These are phyloP conservation scores for Hydrozoanthus tunicans DNA, from an alignment of 64 coral and sea anemone species.

Conservation along the genomic window DNA sequence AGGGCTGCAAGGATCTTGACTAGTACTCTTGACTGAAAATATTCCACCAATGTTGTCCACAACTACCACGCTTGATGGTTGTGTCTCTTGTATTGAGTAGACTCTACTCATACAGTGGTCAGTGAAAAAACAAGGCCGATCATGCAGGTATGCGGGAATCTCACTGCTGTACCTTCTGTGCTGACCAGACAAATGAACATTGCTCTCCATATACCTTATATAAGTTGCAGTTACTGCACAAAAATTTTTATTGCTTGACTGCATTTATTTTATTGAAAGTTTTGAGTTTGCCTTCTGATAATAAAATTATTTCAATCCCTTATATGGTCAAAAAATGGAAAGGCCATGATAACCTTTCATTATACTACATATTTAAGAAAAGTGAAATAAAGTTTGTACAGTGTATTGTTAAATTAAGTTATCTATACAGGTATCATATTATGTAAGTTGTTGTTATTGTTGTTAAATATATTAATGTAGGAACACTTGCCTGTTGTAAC, in stretches of 20 bases:
- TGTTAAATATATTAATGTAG: neutral
- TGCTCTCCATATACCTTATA: constrained; percentile 1
- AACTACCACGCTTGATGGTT: neutral
- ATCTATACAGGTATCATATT: neutral
- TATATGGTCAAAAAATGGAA: no score
- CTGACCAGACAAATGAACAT: neutral
- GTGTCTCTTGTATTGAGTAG: neutral
- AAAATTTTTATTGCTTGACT: no score
- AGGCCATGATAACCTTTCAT: no score
- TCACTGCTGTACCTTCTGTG: neutral
- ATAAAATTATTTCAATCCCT: no score
- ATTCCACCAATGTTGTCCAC: neutral
- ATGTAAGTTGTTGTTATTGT: neutral
- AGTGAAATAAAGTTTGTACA: neutral
- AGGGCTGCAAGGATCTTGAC: no score
- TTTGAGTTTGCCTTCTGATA: no score
- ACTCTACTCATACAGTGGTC: constrained; percentile 2
- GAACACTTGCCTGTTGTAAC: constrained; percentile 31
- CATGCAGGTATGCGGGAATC: neutral
- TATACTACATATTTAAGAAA: no score
- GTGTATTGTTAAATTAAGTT: neutral
- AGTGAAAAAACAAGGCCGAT: neutral
- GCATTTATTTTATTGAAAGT: no score
- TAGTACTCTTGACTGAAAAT: neutral
- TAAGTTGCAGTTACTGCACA: neutral